Evolutionary conservation across 2,888 invertebrate species (phyloP).

Genomic region (Caenorhabditis sp.): DNA sequence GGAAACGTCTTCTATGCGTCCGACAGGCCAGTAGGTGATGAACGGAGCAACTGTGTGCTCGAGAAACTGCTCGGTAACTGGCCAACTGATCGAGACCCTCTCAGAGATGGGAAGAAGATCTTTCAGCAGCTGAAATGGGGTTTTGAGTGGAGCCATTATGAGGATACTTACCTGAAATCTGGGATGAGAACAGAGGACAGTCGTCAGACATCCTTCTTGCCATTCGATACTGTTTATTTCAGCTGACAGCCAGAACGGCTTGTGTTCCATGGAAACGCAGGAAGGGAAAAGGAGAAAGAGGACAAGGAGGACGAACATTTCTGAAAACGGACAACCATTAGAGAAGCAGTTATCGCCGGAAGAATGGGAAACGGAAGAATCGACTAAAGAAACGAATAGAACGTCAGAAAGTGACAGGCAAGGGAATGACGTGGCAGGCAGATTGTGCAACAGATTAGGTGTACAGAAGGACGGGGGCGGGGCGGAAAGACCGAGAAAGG

Average conservation of each 20-base stretch:
- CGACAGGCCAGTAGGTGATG: conserved; percentile 55
- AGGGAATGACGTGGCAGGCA: conserved; percentile 13
- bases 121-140: conserved; percentile 57
- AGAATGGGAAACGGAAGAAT: conserved; percentile 6
- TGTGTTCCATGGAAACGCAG: not conserved
- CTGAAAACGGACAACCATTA: not conserved
- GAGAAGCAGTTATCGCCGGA: no score
- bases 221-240: conserved; percentile 71
- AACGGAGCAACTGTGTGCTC: conserved; percentile 49
- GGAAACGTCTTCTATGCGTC: conserved; percentile 62
- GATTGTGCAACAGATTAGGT: conserved; percentile 35
- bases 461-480: conserved; percentile 12
- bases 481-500: not conserved
- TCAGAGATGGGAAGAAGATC: conserved; percentile 65
- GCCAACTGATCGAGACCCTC: conserved; percentile 63
- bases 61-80: conserved; percentile 61
- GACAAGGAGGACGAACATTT: not conserved
- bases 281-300: not conserved
- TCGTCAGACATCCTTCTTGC: conserved; percentile 73
- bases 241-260: conserved; percentile 72
- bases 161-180: conserved; percentile 62
- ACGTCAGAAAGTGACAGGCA: conserved; percentile 11
- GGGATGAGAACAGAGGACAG: conserved; percentile 71
- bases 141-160: not conserved
- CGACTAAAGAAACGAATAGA: conserved; percentile 1